Base-by-base conservation (phyloP, 2,888 invertebrate species). In the Drymonia ruficornis region DNA sequence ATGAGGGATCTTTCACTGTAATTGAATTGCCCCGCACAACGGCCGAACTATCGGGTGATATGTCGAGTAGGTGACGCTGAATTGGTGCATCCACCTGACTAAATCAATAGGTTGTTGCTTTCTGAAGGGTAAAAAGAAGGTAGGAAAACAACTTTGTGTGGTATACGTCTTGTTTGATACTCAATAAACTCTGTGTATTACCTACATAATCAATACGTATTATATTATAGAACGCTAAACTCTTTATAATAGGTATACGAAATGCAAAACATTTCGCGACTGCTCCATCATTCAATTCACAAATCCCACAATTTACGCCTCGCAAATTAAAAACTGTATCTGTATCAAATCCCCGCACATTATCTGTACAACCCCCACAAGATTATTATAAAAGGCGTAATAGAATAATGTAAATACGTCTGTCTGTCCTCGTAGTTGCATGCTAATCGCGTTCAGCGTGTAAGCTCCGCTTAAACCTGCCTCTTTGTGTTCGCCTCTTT, bases 1-100 rank as follows among this genome's bases (percentile, higher is more conserved):
- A 92, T 92, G 92, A 92, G 91, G 91, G 92, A 92, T 92, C 90
- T 90, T 89, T 90, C 89, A 86, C 85, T 91, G 90, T 92, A 92
- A 92, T 92, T 92, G 92, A 91, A 92, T 92, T 91, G 91, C 84
- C 76, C 91, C 87, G 72, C 84, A 84, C 90, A 89, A 87, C 80
- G 78, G 77, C 79, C 72, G 84, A 83, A 85, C 86, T 83, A 88
- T 87, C 81, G 77, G 74, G 72, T 80, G 75, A 80, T 81, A 79
- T 79, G 79, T 72, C 59, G 76, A 78, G 74, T 70, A 75, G 66
- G 76, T 76, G 71, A 63, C 72, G 77, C 76, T 62, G 75, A 79
- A 72, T 84, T 81, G 80, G 77, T 83, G 79, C 76, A 63, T 51
- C 42, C 42, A 31, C 31, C 16, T 52, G 28, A 50, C 36, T 34